Conservation (phyloP, 2,113 vertebrate genomes). For the Cacatua alba region DNA sequence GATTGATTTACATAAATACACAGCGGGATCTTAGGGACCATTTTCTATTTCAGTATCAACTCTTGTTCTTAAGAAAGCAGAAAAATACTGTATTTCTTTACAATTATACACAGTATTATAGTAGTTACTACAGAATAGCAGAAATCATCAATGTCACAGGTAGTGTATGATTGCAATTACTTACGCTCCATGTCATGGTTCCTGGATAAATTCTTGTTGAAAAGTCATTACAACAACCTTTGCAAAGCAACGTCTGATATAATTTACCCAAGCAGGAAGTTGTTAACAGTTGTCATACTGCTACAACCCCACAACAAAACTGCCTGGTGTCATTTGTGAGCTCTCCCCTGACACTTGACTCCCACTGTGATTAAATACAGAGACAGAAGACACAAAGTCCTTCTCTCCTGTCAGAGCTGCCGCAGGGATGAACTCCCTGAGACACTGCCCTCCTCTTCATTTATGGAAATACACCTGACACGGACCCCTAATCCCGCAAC, state of each 20-base stretch:
- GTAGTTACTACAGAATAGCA: not conserved
- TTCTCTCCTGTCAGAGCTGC: rapidly evolving
- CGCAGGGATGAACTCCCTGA: not conserved
- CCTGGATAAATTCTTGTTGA: slow-evolving; percentile 7
- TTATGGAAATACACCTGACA: rapidly evolving
- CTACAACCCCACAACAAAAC: not conserved
- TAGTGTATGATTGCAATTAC: not conserved
- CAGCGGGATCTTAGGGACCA: not conserved
- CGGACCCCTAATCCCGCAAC: not conserved
- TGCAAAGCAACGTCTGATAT: not conserved
- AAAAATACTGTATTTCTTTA: not conserved
- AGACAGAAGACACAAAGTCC: not conserved
- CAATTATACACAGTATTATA: not conserved
- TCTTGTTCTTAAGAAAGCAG: not conserved
- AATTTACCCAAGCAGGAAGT: not conserved
- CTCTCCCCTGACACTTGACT: not conserved
- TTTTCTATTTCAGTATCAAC: not conserved
- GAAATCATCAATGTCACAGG: not conserved
- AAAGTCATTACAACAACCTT: slow-evolving; percentile 16
- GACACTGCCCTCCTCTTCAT: not conserved
- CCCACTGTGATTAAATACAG: not conserved
- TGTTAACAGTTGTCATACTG: not conserved
- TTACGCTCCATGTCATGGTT: not conserved
- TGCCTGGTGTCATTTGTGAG: not conserved
- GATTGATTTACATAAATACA: not conserved